phyloP scores from a whole-genome alignment of 2,888 invertebrate species.

The Dolomedes plantarius region DNA sequence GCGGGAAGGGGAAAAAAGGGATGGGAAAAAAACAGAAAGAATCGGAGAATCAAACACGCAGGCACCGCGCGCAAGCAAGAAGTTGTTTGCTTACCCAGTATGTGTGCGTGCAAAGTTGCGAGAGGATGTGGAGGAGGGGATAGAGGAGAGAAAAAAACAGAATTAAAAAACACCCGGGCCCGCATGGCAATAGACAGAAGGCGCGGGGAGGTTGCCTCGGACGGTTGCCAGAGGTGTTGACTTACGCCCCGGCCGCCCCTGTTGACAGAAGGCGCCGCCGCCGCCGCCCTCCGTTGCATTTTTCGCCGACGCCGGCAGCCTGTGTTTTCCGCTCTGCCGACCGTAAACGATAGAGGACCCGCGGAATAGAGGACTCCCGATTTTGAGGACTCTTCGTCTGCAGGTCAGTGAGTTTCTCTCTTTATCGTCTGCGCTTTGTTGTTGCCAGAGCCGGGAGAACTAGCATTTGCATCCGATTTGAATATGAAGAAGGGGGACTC shows the following conservation, averaged over 20 bases:
- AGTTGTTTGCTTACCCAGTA: conserved; percentile 70
- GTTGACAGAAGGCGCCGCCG: conserved; percentile 52
- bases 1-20: conserved; percentile 15
- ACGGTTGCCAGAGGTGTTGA: conserved; percentile 60
- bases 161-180: conserved; percentile 52
- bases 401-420: conserved; percentile 55
- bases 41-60: conserved; percentile 19
- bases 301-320: conserved; percentile 63
- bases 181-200: conserved; percentile 61
- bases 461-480: conserved; percentile 47
- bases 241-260: conserved; percentile 47
- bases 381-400: conserved; percentile 29
- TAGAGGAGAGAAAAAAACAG: conserved; percentile 31
- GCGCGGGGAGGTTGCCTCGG: conserved; percentile 39
- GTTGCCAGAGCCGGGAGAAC: conserved; percentile 15
- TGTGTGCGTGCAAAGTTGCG: conserved; percentile 27
- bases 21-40: conserved; percentile 14
- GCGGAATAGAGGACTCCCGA: conserved; percentile 21
- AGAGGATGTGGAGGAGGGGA: conserved; percentile 7
- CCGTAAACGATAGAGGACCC: conserved; percentile 60
- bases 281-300: conserved; percentile 58
- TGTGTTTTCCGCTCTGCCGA: conserved; percentile 61
- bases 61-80: conserved; percentile 58
- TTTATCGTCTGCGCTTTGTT: conserved; percentile 23
- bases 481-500: conserved; percentile 18